phyloP scores from a whole-genome alignment of 2,888 invertebrate species.

The Marasmarcha lunaedactyla region DNA sequence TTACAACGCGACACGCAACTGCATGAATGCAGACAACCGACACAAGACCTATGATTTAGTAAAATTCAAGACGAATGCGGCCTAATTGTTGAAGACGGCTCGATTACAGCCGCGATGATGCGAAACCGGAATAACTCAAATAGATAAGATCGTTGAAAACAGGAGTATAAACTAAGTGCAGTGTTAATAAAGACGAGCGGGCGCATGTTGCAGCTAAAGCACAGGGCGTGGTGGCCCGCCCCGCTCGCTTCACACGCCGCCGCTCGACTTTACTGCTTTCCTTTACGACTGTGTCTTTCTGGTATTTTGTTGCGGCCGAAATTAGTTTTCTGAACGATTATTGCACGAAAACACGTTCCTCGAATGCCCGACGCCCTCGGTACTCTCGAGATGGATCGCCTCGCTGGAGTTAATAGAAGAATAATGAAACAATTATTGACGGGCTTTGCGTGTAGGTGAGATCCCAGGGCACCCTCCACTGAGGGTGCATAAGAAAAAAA shows the following conservation, averaged over 20 bases:
- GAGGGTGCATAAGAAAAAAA: conserved; percentile 48
- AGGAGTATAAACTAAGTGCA: conserved; percentile 19
- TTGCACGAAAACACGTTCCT: conserved; percentile 7
- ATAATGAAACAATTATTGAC: conserved; percentile 68
- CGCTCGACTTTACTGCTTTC: conserved; percentile 33
- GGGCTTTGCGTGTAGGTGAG: conserved; percentile 48
- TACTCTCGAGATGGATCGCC: conserved; percentile 36
- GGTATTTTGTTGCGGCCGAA: conserved; percentile 41
- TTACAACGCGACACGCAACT: too few species aligned
- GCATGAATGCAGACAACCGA: too few species aligned
- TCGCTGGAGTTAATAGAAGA: conserved; percentile 64
- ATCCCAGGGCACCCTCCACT: conserved; percentile 29
- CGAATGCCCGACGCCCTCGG: not conserved
- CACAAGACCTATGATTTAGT: too few species aligned
- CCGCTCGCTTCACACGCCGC: conserved; percentile 37
- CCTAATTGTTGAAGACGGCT: too few species aligned
- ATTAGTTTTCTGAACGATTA: conserved; percentile 24
- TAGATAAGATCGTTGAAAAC: too few species aligned
- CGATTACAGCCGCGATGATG: too few species aligned
- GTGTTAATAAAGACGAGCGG: conserved; percentile 51
- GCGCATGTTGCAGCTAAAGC: conserved; percentile 45
- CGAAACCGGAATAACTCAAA: too few species aligned
- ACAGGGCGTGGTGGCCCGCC: conserved; percentile 56
- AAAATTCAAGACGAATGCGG: too few species aligned
- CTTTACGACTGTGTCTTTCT: conserved; percentile 35